Evolutionary conservation across 2,888 invertebrate genomes (phyloP).

Genomic region (Calameuta idolon): DNA sequence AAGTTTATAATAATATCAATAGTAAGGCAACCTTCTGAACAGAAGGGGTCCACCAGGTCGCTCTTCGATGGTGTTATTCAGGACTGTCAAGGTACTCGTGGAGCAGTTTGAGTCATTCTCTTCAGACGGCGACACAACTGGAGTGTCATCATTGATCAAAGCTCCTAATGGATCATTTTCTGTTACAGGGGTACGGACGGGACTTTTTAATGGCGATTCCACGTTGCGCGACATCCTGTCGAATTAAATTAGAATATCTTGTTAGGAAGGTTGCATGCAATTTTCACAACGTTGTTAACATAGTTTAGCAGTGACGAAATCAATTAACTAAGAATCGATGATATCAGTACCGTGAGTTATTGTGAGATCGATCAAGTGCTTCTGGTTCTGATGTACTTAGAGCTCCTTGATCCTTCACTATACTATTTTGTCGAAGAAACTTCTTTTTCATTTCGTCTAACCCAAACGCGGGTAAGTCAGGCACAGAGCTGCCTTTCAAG

Average conservation of each 20-base stretch:
- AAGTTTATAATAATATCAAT: neutral
- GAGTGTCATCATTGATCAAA: slow-evolving; percentile 68
- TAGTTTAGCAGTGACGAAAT: neutral
- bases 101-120: slow-evolving; percentile 66
- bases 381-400: slow-evolving; percentile 52
- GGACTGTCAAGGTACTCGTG: slow-evolving; percentile 63
- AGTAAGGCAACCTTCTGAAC: slow-evolving; percentile 53
- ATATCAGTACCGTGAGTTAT: slow-evolving; percentile 53
- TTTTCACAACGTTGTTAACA: neutral
- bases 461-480: slow-evolving; percentile 61
- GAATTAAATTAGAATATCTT: neutral
- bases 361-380: slow-evolving; percentile 49
- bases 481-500: slow-evolving; percentile 61
- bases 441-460: slow-evolving; percentile 57
- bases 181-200: slow-evolving; percentile 83
- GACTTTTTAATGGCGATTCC: slow-evolving; percentile 64
- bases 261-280: neutral
- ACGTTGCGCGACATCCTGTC: slow-evolving; percentile 49
- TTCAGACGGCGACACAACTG: slow-evolving; percentile 63
- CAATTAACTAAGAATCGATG: neutral
- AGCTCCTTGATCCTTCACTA: slow-evolving; percentile 58
- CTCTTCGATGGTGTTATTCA: slow-evolving; percentile 59
- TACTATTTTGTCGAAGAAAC: slow-evolving; percentile 61
- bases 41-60: slow-evolving; percentile 63
- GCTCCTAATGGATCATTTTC: slow-evolving; percentile 94